A percentile compares a stretch with the other conserved stretches of the same genome.
Conservation (phyloP, 2,888 invertebrate genomes). For the Synanthedon tipuliformis region DNA sequence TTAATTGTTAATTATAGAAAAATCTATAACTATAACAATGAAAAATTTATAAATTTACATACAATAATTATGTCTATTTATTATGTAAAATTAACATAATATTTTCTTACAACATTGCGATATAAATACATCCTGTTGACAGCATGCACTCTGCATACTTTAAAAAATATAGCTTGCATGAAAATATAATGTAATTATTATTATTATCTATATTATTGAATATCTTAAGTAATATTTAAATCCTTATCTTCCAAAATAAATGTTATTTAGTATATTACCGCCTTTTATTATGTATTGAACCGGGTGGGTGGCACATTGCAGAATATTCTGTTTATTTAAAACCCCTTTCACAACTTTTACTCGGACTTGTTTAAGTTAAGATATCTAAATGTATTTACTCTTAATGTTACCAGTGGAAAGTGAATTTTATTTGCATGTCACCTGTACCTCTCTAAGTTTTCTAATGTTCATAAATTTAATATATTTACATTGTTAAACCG, state of each 20-base stretch:
- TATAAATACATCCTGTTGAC: conserved; percentile 9
- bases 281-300: conserved; percentile 32
- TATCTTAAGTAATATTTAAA: conserved; percentile 33
- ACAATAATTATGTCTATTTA: too few relatives aligned
- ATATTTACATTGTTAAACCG: conserved; percentile 1
- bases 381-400: background rate
- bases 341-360: conserved; percentile 21
- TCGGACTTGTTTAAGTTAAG: conserved; percentile 9
- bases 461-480: conserved; percentile 13
- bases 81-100: background rate
- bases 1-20: too few relatives aligned
- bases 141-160: conserved; percentile 56
- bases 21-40: too few relatives aligned
- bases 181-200: conserved; percentile 40
- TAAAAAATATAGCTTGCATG: conserved; percentile 53
- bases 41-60: too few relatives aligned
- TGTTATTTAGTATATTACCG: conserved; percentile 53
- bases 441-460: conserved; percentile 17
- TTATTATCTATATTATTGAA: conserved; percentile 25
- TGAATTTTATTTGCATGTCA: conserved; percentile 40
- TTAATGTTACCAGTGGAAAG: background rate
- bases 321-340: conserved; percentile 17
- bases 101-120: background rate
- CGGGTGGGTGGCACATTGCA: conserved; percentile 33
- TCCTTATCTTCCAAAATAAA: conserved; percentile 68